Conservation (phyloP, 2,888 invertebrate species). For the Parascotia fuliginaria region DNA sequence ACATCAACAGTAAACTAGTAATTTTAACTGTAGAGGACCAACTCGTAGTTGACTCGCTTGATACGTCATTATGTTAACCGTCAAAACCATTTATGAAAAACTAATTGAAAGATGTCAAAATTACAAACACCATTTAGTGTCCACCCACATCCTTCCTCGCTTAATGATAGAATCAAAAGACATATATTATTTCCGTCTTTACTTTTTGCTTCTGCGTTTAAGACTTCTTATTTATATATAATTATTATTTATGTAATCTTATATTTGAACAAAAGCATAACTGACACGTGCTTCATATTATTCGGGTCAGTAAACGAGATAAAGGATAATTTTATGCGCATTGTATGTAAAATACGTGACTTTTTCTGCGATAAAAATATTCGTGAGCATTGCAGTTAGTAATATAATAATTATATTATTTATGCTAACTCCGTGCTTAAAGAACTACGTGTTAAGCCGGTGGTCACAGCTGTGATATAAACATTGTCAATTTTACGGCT, state of each 20-base stretch:
- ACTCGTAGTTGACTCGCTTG: no score
- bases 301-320: background rate
- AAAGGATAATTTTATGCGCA: background rate
- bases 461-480: no score
- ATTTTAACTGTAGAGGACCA: no score
- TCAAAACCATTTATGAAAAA: background rate
- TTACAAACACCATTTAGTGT: background rate
- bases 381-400: no score
- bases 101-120: background rate
- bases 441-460: no score
- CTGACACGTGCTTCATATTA: background rate
- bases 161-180: slow-evolving; percentile 10
- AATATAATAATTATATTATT: no score
- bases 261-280: background rate
- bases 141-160: background rate
- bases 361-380: background rate
- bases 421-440: no score
- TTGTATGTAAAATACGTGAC: background rate
- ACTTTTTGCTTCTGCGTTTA: slow-evolving; percentile 22
- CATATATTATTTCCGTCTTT: slow-evolving; percentile 22
- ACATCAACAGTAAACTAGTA: no score
- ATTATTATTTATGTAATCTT: background rate
- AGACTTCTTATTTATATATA: slow-evolving; percentile 21
- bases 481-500: no score
- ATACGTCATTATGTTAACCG: background rate